Evolutionary conservation across 2,113 vertebrate species (phyloP).

Genomic region (Periophthalmus modestus): DNA sequence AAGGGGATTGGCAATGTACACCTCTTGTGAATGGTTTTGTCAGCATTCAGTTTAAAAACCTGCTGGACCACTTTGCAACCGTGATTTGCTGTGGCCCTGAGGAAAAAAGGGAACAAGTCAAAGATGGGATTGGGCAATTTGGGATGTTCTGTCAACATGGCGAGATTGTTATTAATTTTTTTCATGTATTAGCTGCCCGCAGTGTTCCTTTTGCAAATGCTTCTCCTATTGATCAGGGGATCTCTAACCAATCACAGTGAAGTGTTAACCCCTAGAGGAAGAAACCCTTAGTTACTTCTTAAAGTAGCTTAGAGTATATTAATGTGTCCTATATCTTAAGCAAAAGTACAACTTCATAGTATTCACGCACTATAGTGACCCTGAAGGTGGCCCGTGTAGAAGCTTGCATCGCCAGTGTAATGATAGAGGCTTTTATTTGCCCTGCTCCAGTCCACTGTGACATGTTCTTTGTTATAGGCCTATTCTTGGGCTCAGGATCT

Average conservation of each 20-base stretch:
- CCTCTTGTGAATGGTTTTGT: too few relatives aligned
- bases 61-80: too few relatives aligned
- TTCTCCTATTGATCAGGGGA: too few relatives aligned
- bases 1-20: neutral
- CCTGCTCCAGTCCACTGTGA: constrained; percentile 53
- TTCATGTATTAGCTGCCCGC: too few relatives aligned
- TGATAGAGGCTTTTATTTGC: constrained; percentile 30
- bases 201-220: too few relatives aligned
- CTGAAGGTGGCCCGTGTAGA: neutral
- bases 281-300: too few relatives aligned
- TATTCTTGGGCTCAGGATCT: constrained; percentile 60
- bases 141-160: too few relatives aligned
- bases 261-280: too few relatives aligned
- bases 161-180: too few relatives aligned
- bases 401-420: constrained; percentile 31
- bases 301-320: too few relatives aligned
- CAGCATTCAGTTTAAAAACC: neutral
- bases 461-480: constrained; percentile 57
- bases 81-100: neutral
- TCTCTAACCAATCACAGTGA: too few relatives aligned
- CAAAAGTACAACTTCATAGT: neutral
- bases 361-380: neutral
- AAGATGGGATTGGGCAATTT: neutral
- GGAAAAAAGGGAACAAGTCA: neutral
- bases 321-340: too few relatives aligned